Percentiles rank a stretch among this genome's conserved stretches.
Conservation (phyloP, 37 sponge, comb jelly and placozoan genomes). For the Aplysina aerophoba region DNA sequence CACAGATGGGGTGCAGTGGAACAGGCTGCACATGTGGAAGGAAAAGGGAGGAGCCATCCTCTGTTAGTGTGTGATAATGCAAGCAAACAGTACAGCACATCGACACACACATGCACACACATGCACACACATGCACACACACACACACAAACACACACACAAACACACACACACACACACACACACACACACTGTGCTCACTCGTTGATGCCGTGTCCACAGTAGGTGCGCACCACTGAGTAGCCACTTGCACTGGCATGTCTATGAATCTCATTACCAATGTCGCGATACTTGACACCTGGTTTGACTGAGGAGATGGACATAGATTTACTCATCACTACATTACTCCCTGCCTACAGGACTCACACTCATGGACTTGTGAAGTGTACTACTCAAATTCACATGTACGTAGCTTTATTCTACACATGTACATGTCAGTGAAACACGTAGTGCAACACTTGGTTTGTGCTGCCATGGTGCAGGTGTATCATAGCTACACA, state of each 20-base stretch:
- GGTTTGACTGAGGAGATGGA: conserved; percentile 72
- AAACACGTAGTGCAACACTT: no score
- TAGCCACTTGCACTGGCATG: conserved; percentile 80
- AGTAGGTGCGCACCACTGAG: conserved; percentile 92
- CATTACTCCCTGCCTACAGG: neutral
- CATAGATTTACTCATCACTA: neutral
- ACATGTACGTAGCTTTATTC: no score
- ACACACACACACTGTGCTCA: conserved; percentile 25
- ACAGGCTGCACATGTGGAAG: conserved; percentile 53
- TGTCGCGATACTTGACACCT: conserved; percentile 82
- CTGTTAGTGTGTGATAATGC: conserved; percentile 87
- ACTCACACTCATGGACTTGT: no score
- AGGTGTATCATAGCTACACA: no score
- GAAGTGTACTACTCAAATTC: no score
- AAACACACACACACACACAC: neutral
- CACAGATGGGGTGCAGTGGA: conserved; percentile 91
- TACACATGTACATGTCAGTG: no score
- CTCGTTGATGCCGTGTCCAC: conserved; percentile 97
- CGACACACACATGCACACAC: neutral
- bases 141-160: neutral
- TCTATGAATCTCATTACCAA: conserved; percentile 88
- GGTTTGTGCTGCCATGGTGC: no score
- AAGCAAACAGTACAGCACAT: no score
- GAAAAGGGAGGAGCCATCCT: conserved; percentile 22
- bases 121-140: neutral